Conservation (phyloP, 2,797 vertebrate species). For the Aphelocoma californica region DNA sequence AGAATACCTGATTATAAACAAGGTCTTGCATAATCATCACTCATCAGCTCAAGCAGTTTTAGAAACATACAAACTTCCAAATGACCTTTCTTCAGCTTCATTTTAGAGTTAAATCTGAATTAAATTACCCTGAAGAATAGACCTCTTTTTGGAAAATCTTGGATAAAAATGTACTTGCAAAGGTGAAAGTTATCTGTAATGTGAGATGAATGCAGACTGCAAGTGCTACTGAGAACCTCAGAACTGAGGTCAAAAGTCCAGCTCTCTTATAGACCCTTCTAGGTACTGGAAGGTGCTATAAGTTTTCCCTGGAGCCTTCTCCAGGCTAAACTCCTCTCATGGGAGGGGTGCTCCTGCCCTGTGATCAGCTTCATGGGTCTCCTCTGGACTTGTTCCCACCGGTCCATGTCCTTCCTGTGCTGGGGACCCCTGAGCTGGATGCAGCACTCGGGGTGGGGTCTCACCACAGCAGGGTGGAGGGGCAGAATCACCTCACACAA, state of each 20-base stretch:
- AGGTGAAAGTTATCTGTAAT: background rate
- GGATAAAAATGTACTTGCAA: background rate
- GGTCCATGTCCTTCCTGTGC: background rate
- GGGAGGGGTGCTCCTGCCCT: background rate
- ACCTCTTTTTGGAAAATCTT: background rate
- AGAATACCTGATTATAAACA: background rate
- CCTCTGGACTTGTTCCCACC: background rate
- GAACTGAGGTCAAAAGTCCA: background rate
- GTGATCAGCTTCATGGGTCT: background rate
- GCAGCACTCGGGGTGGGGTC: rapidly evolving
- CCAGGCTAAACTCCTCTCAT: background rate
- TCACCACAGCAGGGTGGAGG: background rate
- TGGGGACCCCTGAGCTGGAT: background rate
- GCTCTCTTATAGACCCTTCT: background rate
- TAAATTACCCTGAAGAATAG: background rate
- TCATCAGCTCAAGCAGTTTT: background rate
- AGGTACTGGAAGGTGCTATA: background rate
- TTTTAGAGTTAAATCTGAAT: background rate
- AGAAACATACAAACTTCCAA: background rate
- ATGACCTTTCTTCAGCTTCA: background rate
- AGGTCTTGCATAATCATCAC: background rate
- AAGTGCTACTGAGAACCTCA: background rate
- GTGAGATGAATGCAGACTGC: background rate
- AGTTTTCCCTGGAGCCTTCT: background rate
- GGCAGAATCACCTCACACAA: background rate